Percentiles rank a stretch among this genome's conserved stretches.
These are phyloP conservation scores for Diachasma alloeum DNA, from an alignment of 1,140 invertebrate genomes.

Conservation along the genomic window DNA sequence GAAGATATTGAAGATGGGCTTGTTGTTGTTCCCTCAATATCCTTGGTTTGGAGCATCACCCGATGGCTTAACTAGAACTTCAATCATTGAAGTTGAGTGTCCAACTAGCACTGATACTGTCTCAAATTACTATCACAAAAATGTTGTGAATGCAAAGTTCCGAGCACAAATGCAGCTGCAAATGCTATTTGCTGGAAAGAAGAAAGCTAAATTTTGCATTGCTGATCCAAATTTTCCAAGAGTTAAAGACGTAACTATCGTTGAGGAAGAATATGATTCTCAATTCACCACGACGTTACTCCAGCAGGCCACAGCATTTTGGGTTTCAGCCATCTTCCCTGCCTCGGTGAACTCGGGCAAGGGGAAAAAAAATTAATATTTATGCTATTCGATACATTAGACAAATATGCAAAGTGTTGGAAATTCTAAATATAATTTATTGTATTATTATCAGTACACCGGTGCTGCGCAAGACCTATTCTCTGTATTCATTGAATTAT, in stretches of 20 bases:
- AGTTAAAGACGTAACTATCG: constrained; percentile 25
- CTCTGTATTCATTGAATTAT: too few relatives aligned
- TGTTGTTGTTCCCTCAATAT: constrained; percentile 33
- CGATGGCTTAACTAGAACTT: constrained; percentile 42
- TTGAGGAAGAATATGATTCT: constrained; percentile 27
- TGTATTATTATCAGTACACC: too few relatives aligned
- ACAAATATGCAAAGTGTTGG: too few relatives aligned
- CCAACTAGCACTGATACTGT: constrained; percentile 32
- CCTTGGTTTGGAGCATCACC: constrained; percentile 50
- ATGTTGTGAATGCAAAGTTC: constrained; percentile 36
- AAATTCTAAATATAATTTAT: too few relatives aligned
- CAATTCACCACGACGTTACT: constrained; percentile 7
- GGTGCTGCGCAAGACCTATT: too few relatives aligned
- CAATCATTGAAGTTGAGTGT: constrained; percentile 50
- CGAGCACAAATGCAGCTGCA: constrained; percentile 47
- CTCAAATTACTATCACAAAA: constrained; percentile 34
- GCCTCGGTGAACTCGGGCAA: background rate
- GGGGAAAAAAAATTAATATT: too few relatives aligned
- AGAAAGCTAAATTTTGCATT: constrained; percentile 40
- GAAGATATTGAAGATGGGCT: constrained; percentile 26
- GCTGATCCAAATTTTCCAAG: constrained; percentile 35
- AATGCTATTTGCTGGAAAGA: constrained; percentile 39
- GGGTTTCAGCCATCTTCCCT: constrained; percentile 12
- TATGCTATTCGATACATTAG: too few relatives aligned
- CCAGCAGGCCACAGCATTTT: constrained; percentile 10